Evolutionary conservation across 1,140 invertebrate genomes (phyloP), one percentile per base, ranked within the genome.

Genomic region (Galleria mellonella): DNA sequence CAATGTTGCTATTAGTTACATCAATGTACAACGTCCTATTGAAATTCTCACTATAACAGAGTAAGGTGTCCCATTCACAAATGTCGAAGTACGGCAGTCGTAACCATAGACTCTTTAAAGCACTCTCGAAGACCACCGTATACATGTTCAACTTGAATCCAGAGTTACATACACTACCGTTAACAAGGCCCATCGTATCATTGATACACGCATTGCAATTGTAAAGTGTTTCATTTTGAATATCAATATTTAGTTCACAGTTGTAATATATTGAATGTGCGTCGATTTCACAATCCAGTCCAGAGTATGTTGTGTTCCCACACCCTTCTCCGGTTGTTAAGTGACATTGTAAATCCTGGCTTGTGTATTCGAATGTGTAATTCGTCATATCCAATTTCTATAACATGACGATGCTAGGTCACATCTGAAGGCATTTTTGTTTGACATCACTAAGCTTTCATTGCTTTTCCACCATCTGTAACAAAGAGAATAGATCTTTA

Each of bases 201-300:
- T 79, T 71, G 29, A 58, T 45, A 56, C 83, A 86, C 38, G 65
- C 45, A 40, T 56, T 46, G 51, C 85, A 87, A 32, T 45, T 71
- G 51, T 87, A 87, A 0, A 73, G 63, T 5, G 83, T 83, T 51
- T 86, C 83, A 75, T 86, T 86, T 55, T 83, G 79, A 9, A 68
- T 62, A 27, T 83, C 74, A 9, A 82, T 66, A 54, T 86, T 79
- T 4, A 86, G 40, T 43, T 72, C 45, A 36, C 85, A 87, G 28
- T 47, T 67, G 62, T 72, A 87, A 9, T 72, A 43, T 30, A 68
- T 39, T 7, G 51, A 45, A 14, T 43, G 43, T 12, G 50, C 36
- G 32, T 62, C 51, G 10, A 37, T 39, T n/a, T 47, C 27, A 39
- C 81, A 85, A 13, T 81, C 62, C 30, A 85, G 52, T 5, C 76